Evolutionary conservation across 2,113 vertebrate genomes (phyloP).

Genomic region (Heptranchias perlo): DNA sequence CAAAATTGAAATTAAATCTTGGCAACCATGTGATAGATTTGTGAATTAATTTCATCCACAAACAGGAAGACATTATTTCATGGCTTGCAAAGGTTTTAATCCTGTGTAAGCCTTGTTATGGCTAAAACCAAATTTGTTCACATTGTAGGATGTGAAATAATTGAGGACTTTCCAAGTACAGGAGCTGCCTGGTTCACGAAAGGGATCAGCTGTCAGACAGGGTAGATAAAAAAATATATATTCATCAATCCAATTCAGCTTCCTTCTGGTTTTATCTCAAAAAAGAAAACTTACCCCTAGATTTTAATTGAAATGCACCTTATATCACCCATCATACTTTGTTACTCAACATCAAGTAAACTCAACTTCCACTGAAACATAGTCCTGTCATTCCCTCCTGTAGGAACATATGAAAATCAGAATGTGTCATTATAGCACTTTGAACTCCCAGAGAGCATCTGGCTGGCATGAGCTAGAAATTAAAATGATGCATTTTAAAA

Average conservation of each 20-base stretch:
- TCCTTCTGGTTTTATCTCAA: not conserved
- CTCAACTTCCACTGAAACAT: not conserved
- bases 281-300: not conserved
- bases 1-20: constrained; percentile 21
- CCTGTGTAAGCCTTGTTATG: constrained; percentile 25
- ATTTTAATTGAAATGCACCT: not conserved
- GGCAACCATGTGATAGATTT: constrained; percentile 27
- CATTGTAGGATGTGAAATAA: not conserved
- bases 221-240: not conserved
- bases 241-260: not conserved
- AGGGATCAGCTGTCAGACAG: not conserved
- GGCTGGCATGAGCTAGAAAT: not conserved
- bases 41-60: constrained; percentile 32
- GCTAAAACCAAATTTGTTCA: constrained; percentile 21
- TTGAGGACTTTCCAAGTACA: not conserved
- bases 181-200: not conserved
- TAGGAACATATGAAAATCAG: not conserved
- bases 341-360: not conserved
- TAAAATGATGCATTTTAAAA: not conserved
- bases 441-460: not conserved
- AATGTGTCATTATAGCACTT: not conserved
- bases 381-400: not conserved
- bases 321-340: not conserved
- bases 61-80: constrained; percentile 39
- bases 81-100: constrained; percentile 28